These are phyloP conservation scores for Esox niger DNA, from an alignment of 2,113 vertebrate genomes.

Conservation along the genomic window DNA sequence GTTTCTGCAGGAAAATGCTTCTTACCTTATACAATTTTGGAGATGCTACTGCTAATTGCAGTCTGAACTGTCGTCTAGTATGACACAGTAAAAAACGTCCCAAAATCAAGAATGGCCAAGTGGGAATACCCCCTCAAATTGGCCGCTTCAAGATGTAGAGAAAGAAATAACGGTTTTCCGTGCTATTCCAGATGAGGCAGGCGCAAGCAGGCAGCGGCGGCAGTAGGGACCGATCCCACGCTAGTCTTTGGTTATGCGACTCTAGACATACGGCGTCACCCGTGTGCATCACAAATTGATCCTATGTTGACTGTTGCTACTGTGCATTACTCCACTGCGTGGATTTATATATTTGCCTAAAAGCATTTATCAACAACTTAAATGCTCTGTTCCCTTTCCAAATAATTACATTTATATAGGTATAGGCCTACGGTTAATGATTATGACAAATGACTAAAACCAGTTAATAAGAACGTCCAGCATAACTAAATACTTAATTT, in stretches of 20 bases:
- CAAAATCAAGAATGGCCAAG: slow-evolving; percentile 50
- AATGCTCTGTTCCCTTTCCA: not conserved
- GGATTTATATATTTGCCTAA: slow-evolving; percentile 22
- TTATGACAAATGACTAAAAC: not conserved
- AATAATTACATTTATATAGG: not conserved
- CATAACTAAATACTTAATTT: not conserved
- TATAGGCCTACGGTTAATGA: not conserved
- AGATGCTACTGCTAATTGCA: slow-evolving; percentile 44
- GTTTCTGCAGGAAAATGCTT: slow-evolving; percentile 31
- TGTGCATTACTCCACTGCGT: slow-evolving; percentile 16
- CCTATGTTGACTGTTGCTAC: slow-evolving; percentile 53
- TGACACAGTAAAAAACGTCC: slow-evolving; percentile 54
- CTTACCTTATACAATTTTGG: slow-evolving; percentile 67
- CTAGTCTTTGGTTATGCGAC: slow-evolving; percentile 59
- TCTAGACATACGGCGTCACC: slow-evolving; percentile 69
- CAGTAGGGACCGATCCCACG: slow-evolving; percentile 69
- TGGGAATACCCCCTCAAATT: slow-evolving; percentile 50
- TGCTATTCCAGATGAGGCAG: slow-evolving; percentile 63
- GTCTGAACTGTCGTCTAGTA: slow-evolving; percentile 56
- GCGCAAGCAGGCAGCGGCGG: slow-evolving; percentile 8
- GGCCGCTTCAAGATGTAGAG: slow-evolving; percentile 32
- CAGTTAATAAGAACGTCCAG: not conserved
- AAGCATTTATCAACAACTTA: not conserved
- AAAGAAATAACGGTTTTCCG: slow-evolving; percentile 46
- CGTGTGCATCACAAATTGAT: slow-evolving; percentile 70